Evolutionary conservation across 1,140 invertebrate genomes (phyloP), one percentile per base, ranked within the genome.

Genomic region (Oryzaephilus surinamensis): DNA sequence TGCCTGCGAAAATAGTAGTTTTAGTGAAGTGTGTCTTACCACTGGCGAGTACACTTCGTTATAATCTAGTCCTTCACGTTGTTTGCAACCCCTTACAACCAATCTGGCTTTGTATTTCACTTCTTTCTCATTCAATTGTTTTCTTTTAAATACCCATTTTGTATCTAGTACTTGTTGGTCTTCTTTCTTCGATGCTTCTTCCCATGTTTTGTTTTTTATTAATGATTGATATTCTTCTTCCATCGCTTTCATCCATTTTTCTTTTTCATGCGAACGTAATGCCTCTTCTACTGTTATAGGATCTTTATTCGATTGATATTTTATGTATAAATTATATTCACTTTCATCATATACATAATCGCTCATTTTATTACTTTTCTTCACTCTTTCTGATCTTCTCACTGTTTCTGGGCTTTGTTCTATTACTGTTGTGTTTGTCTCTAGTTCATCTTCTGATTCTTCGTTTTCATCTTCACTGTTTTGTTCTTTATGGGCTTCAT

Each of bases 41-140:
- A 62, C 56, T 8, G n/a, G n/a, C n/a, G n/a, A n/a, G n/a, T n/a
- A n/a, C n/a, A n/a, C n/a, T n/a, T n/a, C n/a, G n/a, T 46, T 23
- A 42, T 60, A 66, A 45, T 64, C 56, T 23, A 49, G 35, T 31
- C 58, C 59, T 26, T 46, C 31, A 13, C 32, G 34, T 38, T 65
- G 62, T 5, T 33, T 45, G 47, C 55, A 68, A 4, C 68, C 65
- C 41, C 63, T 61, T 6, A 63, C 60, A 2, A 70, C 63, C 6
- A 67, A 38, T 18, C 64, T 37, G 19, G 66, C 66, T 45, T 66
- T 65, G 29, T 59, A 62, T 6, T 46, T 35, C 2, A 48, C 43
- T 4, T 52, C 46, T 19, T 61, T 46, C 19, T 33, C 20, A 19
- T 58, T 44, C 6, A 37, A 42, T n/a, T n/a, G n/a, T 24, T 65